phyloP scores from a whole-genome alignment of 2,797 vertebrate genomes.

The Nasua narica region DNA sequence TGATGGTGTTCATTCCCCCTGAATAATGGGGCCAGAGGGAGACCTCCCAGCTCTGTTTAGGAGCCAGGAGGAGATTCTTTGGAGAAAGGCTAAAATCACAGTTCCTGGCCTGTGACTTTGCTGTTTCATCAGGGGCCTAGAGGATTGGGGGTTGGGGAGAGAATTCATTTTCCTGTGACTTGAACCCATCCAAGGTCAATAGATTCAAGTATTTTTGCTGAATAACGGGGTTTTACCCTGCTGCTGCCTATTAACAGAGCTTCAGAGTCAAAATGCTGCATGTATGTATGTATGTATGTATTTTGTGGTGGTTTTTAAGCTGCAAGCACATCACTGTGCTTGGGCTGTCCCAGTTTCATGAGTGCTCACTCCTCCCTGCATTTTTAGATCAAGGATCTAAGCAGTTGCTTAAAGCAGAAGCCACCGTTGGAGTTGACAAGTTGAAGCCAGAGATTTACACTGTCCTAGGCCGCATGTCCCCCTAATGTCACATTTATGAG shows the following conservation, averaged over 20 bases:
- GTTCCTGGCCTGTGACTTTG: conserved; percentile 11
- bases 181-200: not conserved
- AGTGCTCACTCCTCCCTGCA: not conserved
- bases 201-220: not conserved
- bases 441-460: not conserved
- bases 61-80: conserved; percentile 5
- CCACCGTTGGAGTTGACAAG: not conserved
- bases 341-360: not conserved
- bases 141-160: not conserved
- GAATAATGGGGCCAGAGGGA: not conserved
- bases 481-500: not conserved
- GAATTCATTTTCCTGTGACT: conserved; percentile 28
- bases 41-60: not conserved
- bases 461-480: too few relatives aligned
- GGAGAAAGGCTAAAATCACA: conserved; percentile 55
- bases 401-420: not conserved
- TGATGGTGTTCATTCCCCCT: not conserved
- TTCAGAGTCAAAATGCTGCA: not conserved
- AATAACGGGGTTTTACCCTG: not conserved
- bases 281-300: not conserved
- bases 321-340: not conserved
- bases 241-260: not conserved
- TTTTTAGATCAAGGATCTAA: not conserved
- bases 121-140: conserved; percentile 21
- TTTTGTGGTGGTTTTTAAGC: not conserved